Percentiles rank a stretch among this genome's conserved stretches.
Evolutionary conservation across 2,888 invertebrate species (phyloP).

Genomic region (Phoronis australis): DNA sequence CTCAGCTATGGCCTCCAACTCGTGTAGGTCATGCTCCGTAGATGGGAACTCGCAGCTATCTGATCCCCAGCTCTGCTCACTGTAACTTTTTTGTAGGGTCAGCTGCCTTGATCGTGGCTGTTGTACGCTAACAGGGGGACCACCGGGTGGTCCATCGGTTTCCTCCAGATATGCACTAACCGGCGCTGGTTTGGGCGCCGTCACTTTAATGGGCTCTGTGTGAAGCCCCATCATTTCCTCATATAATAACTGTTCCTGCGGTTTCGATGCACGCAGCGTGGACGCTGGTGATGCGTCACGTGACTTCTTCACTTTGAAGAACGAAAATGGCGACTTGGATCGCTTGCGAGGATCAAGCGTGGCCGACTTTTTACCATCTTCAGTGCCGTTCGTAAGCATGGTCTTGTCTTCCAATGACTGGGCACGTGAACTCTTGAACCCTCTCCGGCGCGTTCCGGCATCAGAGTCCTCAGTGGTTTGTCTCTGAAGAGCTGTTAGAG

Average conservation of each 20-base stretch:
- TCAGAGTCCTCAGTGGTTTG: no score
- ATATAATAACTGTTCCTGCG: neutral
- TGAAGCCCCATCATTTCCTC: no score
- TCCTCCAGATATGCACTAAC: no score
- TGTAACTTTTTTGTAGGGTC: conserved; percentile 25
- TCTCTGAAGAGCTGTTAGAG: no score
- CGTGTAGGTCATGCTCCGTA: conserved; percentile 40
- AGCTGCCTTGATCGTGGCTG: neutral
- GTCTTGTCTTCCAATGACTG: no score
- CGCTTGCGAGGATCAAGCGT: no score
- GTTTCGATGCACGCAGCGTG: neutral
- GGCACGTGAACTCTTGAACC: no score
- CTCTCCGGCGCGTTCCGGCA: no score
- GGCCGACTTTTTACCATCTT: no score
- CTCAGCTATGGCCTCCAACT: conserved; percentile 47
- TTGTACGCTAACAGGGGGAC: neutral
- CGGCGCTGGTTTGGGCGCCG: no score
- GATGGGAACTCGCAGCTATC: conserved; percentile 21
- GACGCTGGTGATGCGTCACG: conserved; percentile 32
- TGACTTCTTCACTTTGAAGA: conserved; percentile 56
- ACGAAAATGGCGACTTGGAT: conserved; percentile 83
- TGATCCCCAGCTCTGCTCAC: conserved; percentile 19
- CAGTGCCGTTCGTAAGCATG: no score
- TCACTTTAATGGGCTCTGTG: neutral
- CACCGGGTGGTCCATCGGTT: neutral